Percentiles rank a stretch among this genome's conserved stretches.
These are phyloP conservation scores for Clepsis dumicolana DNA, from an alignment of 2,888 invertebrate genomes.

Conservation along the genomic window DNA sequence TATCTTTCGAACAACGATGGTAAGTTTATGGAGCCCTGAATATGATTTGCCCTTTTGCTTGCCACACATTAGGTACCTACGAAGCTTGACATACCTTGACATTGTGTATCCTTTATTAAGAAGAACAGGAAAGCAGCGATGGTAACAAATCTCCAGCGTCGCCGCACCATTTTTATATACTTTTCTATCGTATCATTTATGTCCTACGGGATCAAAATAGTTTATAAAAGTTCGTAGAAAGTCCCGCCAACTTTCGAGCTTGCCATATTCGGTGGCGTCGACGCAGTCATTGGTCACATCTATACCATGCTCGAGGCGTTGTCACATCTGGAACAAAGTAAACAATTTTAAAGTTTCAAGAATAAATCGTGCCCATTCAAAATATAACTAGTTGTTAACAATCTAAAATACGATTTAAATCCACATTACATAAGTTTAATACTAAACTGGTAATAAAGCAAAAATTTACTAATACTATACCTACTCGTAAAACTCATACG, in stretches of 20 bases:
- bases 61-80: neutral
- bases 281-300: conserved; percentile 56
- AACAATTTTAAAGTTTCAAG: conserved; percentile 17
- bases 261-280: conserved; percentile 62
- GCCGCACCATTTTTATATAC: conserved; percentile 74
- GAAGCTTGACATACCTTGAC: conserved; percentile 68
- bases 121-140: conserved; percentile 78
- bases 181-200: conserved; percentile 80
- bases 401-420: too few species aligned
- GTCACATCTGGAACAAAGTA: conserved; percentile 79
- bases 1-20: neutral
- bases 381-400: too few species aligned
- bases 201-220: conserved; percentile 52
- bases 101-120: conserved; percentile 73
- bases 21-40: too few species aligned
- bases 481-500: too few species aligned
- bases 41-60: neutral
- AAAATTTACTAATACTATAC: too few species aligned
- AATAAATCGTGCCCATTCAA: neutral
- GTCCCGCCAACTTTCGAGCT: conserved; percentile 54
- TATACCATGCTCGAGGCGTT: conserved; percentile 61
- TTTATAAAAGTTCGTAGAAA: conserved; percentile 60
- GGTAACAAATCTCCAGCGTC: conserved; percentile 79
- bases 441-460: too few species aligned
- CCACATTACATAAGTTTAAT: neutral